Base-by-base conservation (phyloP, 2,113 vertebrate species). In the Procavia capensis region DNA sequence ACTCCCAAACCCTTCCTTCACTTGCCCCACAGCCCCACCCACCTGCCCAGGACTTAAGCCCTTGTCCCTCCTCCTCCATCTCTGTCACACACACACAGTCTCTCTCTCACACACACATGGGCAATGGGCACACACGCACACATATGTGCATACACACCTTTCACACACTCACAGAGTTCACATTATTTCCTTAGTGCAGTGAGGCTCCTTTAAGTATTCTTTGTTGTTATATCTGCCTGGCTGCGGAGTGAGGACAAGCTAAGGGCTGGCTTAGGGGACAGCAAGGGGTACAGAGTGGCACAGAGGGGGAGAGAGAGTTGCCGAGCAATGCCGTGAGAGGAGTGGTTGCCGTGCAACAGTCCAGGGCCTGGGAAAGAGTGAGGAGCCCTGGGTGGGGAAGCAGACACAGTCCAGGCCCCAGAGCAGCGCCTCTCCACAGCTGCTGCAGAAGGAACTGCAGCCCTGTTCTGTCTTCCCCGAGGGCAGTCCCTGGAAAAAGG, bases 191-290 rank as follows among this genome's bases (percentile, higher is more conserved):
- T 94, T 87, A 43, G 93, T 81, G 94, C 83, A 90, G 75, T 66
- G 91, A 96, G 96, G 95, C 85, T 93, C 96, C 88, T 90, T 97
- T 97, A 93, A 97, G 96, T 93, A 88, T 88, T 95, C 39, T 96
- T 94, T 95, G 97, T 96, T 92, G 96, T 92, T 96, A 61, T 11
- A 85, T 92, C 92, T 97, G 93, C 91, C 96, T 95, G 95, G 95
- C 96, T 96, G 91, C 95, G 91, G 93, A 85, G 45, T 93, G 82
- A 64, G 64, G 95, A 70, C 29, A 45, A 80, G 25, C 86, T 29
- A 5, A 87, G 90, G 89, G 86, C 59, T 57, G 89, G 85, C 36
- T 16, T 19, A 25, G 82, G 59, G 78, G 57, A 14, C 1, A 13
- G 66, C 84, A 61, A 24, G 47, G 92, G 66, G 59, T 34, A 31